A percentile compares a stretch with the other conserved stretches of the same genome.
Conservation (phyloP, 2,113 vertebrate genomes). For the Stigmatopora argus region DNA sequence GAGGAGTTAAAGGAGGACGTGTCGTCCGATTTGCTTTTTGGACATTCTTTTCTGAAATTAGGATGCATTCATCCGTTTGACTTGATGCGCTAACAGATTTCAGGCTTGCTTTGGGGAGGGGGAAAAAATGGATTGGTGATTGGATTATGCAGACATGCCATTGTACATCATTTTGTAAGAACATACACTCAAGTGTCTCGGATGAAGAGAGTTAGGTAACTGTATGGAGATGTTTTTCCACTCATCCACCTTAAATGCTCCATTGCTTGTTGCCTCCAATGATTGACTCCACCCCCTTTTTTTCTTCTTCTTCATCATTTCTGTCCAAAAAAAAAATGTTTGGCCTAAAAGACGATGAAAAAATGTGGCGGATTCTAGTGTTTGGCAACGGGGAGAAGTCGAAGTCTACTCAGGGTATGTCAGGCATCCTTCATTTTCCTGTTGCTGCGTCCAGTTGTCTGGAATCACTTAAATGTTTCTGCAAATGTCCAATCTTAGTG, state of each 20-base stretch:
- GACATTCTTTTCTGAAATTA: neutral
- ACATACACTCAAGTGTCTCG: too few relatives aligned
- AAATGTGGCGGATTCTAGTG: slow-evolving; percentile 21
- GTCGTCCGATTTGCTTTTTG: slow-evolving; percentile 9
- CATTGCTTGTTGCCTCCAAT: slow-evolving; percentile 12
- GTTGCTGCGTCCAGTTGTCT: slow-evolving; percentile 36
- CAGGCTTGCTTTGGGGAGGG: neutral
- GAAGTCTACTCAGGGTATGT: slow-evolving; percentile 20
- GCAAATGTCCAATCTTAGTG: slow-evolving; percentile 24
- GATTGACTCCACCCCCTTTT: neutral
- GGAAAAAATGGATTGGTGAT: too few relatives aligned
- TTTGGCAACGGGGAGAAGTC: slow-evolving; percentile 28
- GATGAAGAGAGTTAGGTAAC: too few relatives aligned
- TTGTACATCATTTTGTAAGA: too few relatives aligned
- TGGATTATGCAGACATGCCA: too few relatives aligned
- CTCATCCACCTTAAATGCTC: neutral
- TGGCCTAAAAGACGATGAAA: neutral
- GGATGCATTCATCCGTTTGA: neutral
- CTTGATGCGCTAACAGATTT: neutral
- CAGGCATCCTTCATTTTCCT: slow-evolving; percentile 38
- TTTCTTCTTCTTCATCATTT: neutral
- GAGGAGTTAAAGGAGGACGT: too few relatives aligned
- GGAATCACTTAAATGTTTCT: slow-evolving; percentile 45
- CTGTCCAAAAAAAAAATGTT: slow-evolving; percentile 9
- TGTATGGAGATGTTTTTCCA: too few relatives aligned